Conservation (phyloP, 2,888 invertebrate genomes). For the Trichogramma dendrolimi region DNA sequence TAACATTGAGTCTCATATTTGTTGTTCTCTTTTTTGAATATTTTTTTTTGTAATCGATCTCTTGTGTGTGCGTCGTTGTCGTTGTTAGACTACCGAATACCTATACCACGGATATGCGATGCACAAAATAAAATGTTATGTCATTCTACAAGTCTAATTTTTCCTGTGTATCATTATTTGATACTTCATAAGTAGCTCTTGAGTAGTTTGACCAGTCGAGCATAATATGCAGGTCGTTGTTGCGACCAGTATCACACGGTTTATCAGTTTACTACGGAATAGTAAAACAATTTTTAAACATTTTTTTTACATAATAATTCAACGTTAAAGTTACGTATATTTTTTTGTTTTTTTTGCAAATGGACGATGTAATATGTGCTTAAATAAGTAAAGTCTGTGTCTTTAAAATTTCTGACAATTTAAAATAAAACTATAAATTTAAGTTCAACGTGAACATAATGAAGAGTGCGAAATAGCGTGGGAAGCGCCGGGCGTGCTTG, state of each 20-base stretch:
- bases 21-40: constrained; percentile 31
- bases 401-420: neutral
- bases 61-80: constrained; percentile 34
- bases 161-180: constrained; percentile 45
- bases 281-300: constrained; percentile 1
- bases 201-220: constrained; percentile 42
- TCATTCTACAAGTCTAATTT: constrained; percentile 37
- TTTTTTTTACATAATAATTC: constrained; percentile 12
- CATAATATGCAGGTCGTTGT: constrained; percentile 42
- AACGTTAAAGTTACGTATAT: constrained; percentile 5
- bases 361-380: constrained; percentile 15
- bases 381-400: constrained; percentile 15
- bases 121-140: constrained; percentile 26
- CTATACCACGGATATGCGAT: constrained; percentile 21
- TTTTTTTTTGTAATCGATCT: constrained; percentile 45
- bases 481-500: constrained; percentile 2
- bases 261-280: constrained; percentile 20
- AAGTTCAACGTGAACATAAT: constrained; percentile 3
- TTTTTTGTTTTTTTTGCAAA: constrained; percentile 10
- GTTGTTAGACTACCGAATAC: constrained; percentile 32
- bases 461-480: neutral
- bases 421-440: neutral
- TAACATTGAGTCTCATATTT: constrained; percentile 30
- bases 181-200: constrained; percentile 46
- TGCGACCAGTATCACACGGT: constrained; percentile 44